Evolutionary conservation across 2,797 vertebrate species (phyloP).

Genomic region (Fistularia commersonii): DNA sequence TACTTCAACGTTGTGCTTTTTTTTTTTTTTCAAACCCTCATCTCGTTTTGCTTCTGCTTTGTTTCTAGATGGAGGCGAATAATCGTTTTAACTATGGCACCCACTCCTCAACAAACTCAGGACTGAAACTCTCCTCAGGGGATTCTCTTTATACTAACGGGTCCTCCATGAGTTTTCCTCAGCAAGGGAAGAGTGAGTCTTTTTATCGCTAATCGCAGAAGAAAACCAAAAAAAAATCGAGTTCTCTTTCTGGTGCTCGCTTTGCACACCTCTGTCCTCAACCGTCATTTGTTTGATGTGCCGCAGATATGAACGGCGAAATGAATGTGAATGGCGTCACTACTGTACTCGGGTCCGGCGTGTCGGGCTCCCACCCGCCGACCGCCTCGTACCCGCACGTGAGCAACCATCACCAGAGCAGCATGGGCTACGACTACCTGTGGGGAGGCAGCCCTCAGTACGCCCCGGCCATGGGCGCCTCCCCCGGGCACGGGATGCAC

Average conservation of each 20-base stretch:
- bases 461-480: conserved; percentile 68
- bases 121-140: conserved; percentile 94
- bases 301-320: conserved; percentile 91
- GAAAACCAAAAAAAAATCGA: too few relatives aligned
- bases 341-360: conserved; percentile 91
- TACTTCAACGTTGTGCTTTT: not conserved
- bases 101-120: conserved; percentile 91
- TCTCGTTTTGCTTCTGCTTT: not conserved
- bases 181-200: conserved; percentile 91
- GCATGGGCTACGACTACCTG: conserved; percentile 87
- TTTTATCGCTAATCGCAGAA: too few relatives aligned
- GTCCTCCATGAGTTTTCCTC: conserved; percentile 89
- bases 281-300: conserved; percentile 16
- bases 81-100: conserved; percentile 91
- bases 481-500: conserved; percentile 72
- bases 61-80: conserved; percentile 91
- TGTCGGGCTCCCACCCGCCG: conserved; percentile 83
- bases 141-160: conserved; percentile 90
- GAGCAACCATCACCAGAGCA: conserved; percentile 82
- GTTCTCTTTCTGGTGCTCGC: too few relatives aligned
- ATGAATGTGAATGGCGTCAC: conserved; percentile 97
- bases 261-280: not conserved
- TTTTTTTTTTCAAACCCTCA: not conserved
- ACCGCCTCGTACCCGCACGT: conserved; percentile 77
- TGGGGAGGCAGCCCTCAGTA: conserved; percentile 87